Conservation (phyloP, 2,888 invertebrate species). For the Metacarcinus magister region DNA sequence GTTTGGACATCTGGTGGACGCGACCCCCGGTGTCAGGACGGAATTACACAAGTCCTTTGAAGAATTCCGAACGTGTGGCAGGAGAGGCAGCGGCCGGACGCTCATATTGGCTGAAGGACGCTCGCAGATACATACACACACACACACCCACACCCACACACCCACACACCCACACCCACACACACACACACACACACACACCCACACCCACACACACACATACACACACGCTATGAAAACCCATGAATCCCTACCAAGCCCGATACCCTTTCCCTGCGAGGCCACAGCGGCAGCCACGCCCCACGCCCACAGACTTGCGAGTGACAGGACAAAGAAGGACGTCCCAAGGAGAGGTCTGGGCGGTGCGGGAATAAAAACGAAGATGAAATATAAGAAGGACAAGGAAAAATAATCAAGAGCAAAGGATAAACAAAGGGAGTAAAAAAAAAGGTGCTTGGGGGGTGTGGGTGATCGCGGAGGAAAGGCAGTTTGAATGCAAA, state of each 20-base stretch:
- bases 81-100: background rate
- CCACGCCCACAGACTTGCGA: background rate
- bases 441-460: background rate
- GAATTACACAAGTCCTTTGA: constrained; percentile 30
- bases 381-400: background rate
- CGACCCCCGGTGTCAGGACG: background rate
- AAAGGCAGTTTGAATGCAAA: constrained; percentile 30
- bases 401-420: background rate
- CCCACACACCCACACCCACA: constrained; percentile 17
- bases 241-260: too few species aligned
- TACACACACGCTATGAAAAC: too few species aligned
- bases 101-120: background rate
- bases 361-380: background rate
- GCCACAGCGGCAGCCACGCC: background rate
- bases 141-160: constrained; percentile 19
- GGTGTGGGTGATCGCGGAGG: background rate
- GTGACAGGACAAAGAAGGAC: background rate
- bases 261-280: too few species aligned
- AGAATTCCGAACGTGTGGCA: constrained; percentile 27
- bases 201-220: too few species aligned
- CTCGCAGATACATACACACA: constrained; percentile 1
- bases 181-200: background rate
- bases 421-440: background rate
- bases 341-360: background rate
- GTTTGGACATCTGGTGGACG: constrained; percentile 5